Conservation (phyloP, 2,797 vertebrate genomes). For the Pelochelys cantorii region DNA sequence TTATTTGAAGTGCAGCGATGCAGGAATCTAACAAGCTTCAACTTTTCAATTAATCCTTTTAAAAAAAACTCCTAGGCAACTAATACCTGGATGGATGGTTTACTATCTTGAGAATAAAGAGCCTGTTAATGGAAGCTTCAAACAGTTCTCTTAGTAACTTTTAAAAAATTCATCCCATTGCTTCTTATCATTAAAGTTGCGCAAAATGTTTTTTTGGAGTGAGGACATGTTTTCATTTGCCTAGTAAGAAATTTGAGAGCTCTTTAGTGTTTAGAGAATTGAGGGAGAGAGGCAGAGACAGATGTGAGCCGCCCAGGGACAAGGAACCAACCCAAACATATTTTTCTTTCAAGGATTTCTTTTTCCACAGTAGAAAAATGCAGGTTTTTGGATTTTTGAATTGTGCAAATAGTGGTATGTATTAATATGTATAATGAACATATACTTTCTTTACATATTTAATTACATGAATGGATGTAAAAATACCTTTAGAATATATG, state of each 20-base stretch:
- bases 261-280: background rate
- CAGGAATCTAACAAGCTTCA: background rate
- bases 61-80: background rate
- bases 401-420: constrained; percentile 38
- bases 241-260: constrained; percentile 39
- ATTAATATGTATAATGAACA: background rate
- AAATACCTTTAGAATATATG: background rate
- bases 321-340: background rate
- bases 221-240: constrained; percentile 51
- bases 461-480: background rate
- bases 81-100: background rate
- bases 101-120: background rate
- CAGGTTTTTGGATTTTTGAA: constrained; percentile 42
- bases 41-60: background rate
- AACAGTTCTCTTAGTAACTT: background rate
- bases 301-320: constrained; percentile 3
- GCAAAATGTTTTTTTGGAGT: constrained; percentile 19
- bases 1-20: background rate
- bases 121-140: background rate
- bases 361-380: constrained; percentile 6
- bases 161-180: background rate
- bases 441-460: background rate
- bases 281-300: background rate
- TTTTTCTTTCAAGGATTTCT: background rate
- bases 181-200: background rate